A percentile compares a stretch with the other conserved stretches of the same genome.
These are phyloP conservation scores for Pitangus sulphuratus DNA, from an alignment of 2,797 vertebrate genomes.

Conservation along the genomic window DNA sequence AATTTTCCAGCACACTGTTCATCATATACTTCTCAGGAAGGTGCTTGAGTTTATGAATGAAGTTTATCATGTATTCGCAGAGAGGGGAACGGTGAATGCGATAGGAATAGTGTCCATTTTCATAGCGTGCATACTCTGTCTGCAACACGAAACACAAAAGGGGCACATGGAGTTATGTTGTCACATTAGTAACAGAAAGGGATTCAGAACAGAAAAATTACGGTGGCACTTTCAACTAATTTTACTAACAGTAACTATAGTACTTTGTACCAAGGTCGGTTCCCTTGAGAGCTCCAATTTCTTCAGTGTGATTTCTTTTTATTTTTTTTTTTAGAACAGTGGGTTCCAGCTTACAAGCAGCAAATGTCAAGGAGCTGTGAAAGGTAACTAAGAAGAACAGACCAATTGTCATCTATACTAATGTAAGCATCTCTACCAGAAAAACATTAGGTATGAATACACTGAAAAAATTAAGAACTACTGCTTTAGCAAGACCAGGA, in stretches of 20 bases:
- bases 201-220: background rate
- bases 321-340: background rate
- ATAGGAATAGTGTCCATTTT: slow-evolving; percentile 91
- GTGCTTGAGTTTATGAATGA: slow-evolving; percentile 97
- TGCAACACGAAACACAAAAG: slow-evolving; percentile 56
- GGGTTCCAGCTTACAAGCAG: background rate
- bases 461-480: background rate
- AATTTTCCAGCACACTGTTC: slow-evolving; percentile 98
- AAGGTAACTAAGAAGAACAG: background rate
- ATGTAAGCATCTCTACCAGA: background rate
- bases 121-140: slow-evolving; percentile 93
- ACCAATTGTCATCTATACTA: background rate
- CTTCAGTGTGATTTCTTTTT: background rate
- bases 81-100: slow-evolving; percentile 93
- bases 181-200: background rate
- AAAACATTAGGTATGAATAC: background rate
- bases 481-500: background rate
- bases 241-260: background rate
- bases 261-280: background rate
- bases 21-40: slow-evolving; percentile 98
- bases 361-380: background rate
- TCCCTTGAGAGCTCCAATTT: background rate
- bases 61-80: slow-evolving; percentile 98
- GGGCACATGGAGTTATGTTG: background rate
- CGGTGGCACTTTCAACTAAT: background rate